phyloP scores from a whole-genome alignment of 2,113 vertebrate genomes.

The Dromiciops gliroides region DNA sequence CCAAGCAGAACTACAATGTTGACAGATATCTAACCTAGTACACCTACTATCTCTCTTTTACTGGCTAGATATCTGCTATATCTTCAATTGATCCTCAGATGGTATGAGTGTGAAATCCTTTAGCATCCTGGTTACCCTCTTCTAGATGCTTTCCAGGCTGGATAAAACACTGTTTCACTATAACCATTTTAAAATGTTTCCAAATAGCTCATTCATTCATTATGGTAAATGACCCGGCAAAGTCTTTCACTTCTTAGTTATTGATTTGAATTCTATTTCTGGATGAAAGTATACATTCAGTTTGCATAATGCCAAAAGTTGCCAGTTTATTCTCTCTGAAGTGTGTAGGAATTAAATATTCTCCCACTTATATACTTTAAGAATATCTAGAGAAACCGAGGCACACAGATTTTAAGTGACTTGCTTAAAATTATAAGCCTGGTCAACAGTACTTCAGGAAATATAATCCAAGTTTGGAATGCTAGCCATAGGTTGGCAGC shows the following conservation, averaged over 20 bases:
- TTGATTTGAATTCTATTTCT: conserved; percentile 25
- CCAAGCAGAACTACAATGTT: not conserved
- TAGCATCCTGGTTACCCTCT: not conserved
- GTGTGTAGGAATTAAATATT: not conserved
- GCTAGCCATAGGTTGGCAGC: not conserved
- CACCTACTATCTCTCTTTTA: not conserved
- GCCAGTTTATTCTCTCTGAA: not conserved
- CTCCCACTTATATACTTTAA: not conserved
- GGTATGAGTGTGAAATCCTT: not conserved
- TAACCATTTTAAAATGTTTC: conserved; percentile 28
- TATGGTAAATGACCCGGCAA: conserved; percentile 23
- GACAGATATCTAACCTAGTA: not conserved
- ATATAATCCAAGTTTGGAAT: not conserved
- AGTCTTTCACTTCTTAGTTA: conserved; percentile 13
- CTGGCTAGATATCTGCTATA: not conserved
- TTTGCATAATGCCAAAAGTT: not conserved
- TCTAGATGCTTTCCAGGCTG: not conserved
- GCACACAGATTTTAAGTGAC: not conserved
- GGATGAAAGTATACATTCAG: conserved; percentile 42
- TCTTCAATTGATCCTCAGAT: not conserved
- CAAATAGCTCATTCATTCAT: conserved; percentile 35
- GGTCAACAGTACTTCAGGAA: not conserved
- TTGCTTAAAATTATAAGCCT: conserved; percentile 13
- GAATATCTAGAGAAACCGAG: conserved; percentile 32
- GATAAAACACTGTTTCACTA: not conserved